A percentile compares a stretch with the other conserved stretches of the same genome.
phyloP scores from a whole-genome alignment of 2,888 invertebrate genomes.

The Antitype chi region DNA sequence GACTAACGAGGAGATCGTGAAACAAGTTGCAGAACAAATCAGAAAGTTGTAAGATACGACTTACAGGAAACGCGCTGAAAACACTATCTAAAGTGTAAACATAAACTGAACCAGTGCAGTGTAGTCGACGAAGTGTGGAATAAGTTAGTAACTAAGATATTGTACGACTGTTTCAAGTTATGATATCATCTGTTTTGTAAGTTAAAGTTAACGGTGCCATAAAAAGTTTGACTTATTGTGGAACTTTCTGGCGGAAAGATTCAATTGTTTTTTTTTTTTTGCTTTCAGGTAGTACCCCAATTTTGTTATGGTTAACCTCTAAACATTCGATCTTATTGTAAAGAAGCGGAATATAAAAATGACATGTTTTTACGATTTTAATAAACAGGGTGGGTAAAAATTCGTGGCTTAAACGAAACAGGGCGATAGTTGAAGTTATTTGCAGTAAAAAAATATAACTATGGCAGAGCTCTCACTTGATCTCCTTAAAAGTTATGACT shows the following conservation, averaged over 20 bases:
- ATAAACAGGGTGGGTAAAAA: no score
- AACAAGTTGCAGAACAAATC: slow-evolving; percentile 59
- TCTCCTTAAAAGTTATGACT: no score
- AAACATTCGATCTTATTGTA: no score
- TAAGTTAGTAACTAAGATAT: slow-evolving; percentile 50
- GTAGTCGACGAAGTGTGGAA: slow-evolving; percentile 37
- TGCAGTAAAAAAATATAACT: no score
- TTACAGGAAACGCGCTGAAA: slow-evolving; percentile 49
- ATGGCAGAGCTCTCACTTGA: no score
- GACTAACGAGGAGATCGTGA: slow-evolving; percentile 19
- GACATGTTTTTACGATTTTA: background rate
- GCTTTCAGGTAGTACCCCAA: no score
- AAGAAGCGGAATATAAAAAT: background rate
- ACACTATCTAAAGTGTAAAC: slow-evolving; percentile 59
- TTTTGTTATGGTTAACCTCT: background rate
- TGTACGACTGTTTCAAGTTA: slow-evolving; percentile 32
- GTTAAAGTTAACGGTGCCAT: slow-evolving; percentile 10
- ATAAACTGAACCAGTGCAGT: slow-evolving; percentile 43
- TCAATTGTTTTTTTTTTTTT: background rate
- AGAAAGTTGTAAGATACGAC: slow-evolving; percentile 46
- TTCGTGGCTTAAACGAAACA: no score
- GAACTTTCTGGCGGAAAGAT: background rate
- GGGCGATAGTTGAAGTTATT: no score
- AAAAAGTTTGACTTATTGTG: slow-evolving; percentile 19
- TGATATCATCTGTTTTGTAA: slow-evolving; percentile 37